Conservation (phyloP, 2,888 invertebrate species). For the Pristionchus entomophagus region DNA sequence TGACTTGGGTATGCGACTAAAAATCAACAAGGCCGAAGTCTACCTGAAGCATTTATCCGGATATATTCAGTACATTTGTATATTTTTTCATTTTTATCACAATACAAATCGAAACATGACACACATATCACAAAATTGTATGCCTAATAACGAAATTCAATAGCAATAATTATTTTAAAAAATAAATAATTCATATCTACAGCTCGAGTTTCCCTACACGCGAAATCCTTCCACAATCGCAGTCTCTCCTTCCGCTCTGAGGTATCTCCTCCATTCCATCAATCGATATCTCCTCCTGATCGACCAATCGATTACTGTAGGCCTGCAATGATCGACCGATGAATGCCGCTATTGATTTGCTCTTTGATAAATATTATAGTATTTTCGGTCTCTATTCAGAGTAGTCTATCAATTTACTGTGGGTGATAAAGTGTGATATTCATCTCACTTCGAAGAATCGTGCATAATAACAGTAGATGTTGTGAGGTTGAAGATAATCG, state of each 20-base stretch:
- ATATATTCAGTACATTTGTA: too few relatives aligned
- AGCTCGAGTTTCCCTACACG: neutral
- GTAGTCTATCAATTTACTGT: neutral
- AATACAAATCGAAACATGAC: too few relatives aligned
- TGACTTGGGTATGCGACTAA: too few relatives aligned
- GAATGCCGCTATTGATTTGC: neutral
- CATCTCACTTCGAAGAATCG: constrained; percentile 52
- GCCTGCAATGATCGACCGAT: constrained; percentile 22
- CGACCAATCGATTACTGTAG: constrained; percentile 37
- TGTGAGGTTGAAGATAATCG: constrained; percentile 59
- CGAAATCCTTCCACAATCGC: neutral
- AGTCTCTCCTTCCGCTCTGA: constrained; percentile 36
- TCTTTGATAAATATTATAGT: neutral
- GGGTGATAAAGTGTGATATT: constrained; percentile 26
- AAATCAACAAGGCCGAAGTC: too few relatives aligned
- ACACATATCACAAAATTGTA: neutral
- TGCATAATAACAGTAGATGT: constrained; percentile 58
- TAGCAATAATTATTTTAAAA: neutral
- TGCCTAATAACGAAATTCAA: neutral
- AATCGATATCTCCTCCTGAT: neutral
- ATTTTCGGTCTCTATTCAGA: neutral
- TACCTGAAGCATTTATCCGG: too few relatives aligned
- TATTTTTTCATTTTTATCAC: too few relatives aligned
- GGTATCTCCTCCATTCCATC: constrained; percentile 35
- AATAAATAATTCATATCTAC: neutral